phyloP scores from a whole-genome alignment of 2,888 invertebrate genomes.

The Pyralis farinalis region DNA sequence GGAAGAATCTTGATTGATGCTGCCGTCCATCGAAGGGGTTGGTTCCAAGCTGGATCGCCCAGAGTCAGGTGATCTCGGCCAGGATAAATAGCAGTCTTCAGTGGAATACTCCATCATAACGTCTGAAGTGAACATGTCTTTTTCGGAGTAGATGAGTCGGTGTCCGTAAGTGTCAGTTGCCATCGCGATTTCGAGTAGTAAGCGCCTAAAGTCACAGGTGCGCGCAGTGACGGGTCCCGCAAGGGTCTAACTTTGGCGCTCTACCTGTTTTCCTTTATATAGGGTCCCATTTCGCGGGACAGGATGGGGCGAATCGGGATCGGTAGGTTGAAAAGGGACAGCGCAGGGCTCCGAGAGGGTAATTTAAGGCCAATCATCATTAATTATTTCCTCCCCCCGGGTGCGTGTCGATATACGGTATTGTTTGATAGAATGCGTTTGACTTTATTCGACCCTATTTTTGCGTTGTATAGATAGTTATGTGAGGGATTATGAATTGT shows the following conservation, averaged over 20 bases:
- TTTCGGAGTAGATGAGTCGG: conserved; percentile 64
- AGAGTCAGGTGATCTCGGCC: conserved; percentile 75
- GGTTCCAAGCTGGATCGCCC: conserved; percentile 75
- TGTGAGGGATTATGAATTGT: conserved; percentile 25
- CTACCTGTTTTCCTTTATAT: conserved; percentile 72
- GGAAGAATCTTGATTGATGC: conserved; percentile 65
- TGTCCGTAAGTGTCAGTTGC: conserved; percentile 77
- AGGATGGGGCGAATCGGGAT: conserved; percentile 34
- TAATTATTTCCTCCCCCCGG: conserved; percentile 71
- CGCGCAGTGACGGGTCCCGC: conserved; percentile 50
- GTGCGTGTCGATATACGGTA: conserved; percentile 56
- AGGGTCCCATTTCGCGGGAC: conserved; percentile 61
- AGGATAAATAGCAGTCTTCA: conserved; percentile 65
- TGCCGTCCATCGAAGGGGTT: conserved; percentile 77
- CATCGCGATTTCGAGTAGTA: conserved; percentile 42
- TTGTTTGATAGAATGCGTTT: conserved; percentile 42
- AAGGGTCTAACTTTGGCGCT: conserved; percentile 54
- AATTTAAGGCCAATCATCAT: conserved; percentile 80
- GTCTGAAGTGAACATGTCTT: conserved; percentile 67
- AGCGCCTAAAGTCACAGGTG: conserved; percentile 40
- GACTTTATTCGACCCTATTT: conserved; percentile 35
- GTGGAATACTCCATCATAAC: conserved; percentile 70
- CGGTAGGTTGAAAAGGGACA: conserved; percentile 44
- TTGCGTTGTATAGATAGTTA: conserved; percentile 28
- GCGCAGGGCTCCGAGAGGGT: conserved; percentile 56